phyloP scores from a whole-genome alignment of 2,797 vertebrate species.

The Paramormyrops hopkinsi region DNA sequence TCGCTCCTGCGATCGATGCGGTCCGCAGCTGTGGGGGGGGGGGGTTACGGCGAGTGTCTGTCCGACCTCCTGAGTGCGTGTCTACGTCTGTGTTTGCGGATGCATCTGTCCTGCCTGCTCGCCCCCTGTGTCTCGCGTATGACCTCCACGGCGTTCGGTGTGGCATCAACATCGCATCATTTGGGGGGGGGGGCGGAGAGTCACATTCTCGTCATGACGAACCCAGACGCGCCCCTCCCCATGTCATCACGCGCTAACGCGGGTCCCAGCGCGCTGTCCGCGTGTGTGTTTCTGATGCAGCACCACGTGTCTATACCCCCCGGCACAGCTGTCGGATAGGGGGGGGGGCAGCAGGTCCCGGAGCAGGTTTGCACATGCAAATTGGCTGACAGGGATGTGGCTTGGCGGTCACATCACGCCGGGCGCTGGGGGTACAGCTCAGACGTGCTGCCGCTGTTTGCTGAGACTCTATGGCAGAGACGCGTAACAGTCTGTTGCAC shows the following conservation, averaged over 20 bases:
- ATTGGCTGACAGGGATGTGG: not conserved
- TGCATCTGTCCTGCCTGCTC: slow-evolving; percentile 14
- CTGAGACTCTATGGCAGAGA: not conserved
- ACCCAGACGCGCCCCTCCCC: not conserved
- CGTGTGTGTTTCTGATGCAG: not conserved
- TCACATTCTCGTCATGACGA: not conserved
- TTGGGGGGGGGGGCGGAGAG: not conserved
- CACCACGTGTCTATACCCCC: not conserved
- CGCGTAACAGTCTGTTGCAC: not conserved
- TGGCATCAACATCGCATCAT: slow-evolving; percentile 13
- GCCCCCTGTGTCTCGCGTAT: not conserved
- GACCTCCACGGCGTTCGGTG: not conserved
- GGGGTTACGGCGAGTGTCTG: not conserved
- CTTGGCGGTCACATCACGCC: not conserved
- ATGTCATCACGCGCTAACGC: not conserved
- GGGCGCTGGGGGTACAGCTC: not conserved
- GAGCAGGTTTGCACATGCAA: not conserved
- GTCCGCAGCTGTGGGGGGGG: not conserved
- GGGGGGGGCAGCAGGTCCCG: not conserved
- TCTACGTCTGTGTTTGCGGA: slow-evolving; percentile 24
- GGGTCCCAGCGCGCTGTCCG: not conserved
- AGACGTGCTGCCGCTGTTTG: not conserved
- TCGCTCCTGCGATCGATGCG: not conserved
- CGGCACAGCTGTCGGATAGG: not conserved
- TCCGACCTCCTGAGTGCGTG: not conserved